phyloP scores from a whole-genome alignment of 2,888 invertebrate genomes.

The Microctonus brassicae region DNA sequence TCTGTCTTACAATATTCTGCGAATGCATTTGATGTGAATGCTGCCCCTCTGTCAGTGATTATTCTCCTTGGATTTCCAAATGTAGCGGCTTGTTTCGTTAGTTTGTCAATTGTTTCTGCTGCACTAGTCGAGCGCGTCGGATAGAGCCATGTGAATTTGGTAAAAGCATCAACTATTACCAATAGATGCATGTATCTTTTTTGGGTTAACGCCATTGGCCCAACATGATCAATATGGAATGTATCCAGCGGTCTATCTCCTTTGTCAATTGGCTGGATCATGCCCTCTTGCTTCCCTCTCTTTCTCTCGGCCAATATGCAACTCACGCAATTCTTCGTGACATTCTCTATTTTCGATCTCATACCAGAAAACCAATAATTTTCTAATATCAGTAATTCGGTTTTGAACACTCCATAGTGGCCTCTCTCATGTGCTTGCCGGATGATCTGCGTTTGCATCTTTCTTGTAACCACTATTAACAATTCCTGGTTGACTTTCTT shows the following conservation, averaged over 20 bases:
- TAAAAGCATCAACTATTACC: constrained; percentile 34
- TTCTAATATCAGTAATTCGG: constrained; percentile 10
- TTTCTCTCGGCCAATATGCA: constrained; percentile 51
- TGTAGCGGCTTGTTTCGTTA: constrained; percentile 52
- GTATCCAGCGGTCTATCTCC: constrained; percentile 51
- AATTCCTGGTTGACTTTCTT: constrained; percentile 7
- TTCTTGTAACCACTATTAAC: constrained; percentile 27
- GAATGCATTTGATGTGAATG: constrained; percentile 61
- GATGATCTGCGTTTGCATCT: constrained; percentile 30
- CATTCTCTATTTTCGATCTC: constrained; percentile 28
- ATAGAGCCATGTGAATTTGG: constrained; percentile 57
- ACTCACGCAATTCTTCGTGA: constrained; percentile 40
- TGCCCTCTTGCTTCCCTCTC: constrained; percentile 52
- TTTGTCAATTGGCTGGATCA: constrained; percentile 51
- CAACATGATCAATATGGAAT: constrained; percentile 57
- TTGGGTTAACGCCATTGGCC: constrained; percentile 53
- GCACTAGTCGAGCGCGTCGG: constrained; percentile 51
- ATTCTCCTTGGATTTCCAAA: constrained; percentile 64
- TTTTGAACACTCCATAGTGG: constrained; percentile 28
- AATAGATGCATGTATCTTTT: too few species aligned
- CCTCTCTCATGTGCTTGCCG: constrained; percentile 32
- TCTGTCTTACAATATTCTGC: constrained; percentile 48
- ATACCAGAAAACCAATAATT: constrained; percentile 39
- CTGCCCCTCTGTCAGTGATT: constrained; percentile 61
- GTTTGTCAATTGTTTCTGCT: constrained; percentile 56